A percentile compares a stretch with the other conserved stretches of the same genome.
Conservation (phyloP, 2,888 invertebrate genomes). For the Epinotia ramella region DNA sequence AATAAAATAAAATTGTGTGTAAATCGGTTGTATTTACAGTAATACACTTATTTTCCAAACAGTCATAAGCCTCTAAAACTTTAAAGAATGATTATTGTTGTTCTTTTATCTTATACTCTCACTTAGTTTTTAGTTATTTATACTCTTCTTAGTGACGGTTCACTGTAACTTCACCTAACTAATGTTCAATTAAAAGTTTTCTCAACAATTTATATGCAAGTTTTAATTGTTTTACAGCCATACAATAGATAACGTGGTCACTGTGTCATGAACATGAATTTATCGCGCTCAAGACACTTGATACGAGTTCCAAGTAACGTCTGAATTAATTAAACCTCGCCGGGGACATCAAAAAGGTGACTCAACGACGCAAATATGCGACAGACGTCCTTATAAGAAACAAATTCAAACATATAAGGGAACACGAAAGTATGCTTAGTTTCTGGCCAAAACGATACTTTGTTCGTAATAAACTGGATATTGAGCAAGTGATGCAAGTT, state of each 20-base stretch:
- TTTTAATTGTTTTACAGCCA: not conserved
- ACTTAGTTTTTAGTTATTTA: no score
- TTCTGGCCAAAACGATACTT: conserved; percentile 11
- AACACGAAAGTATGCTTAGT: conserved; percentile 27
- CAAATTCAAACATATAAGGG: conserved; percentile 24
- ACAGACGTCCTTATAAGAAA: conserved; percentile 50
- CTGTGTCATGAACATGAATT: conserved; percentile 4
- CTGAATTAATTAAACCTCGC: conserved; percentile 57
- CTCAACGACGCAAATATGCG: conserved; percentile 63
- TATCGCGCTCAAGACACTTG: conserved; percentile 14
- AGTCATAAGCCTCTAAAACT: no score
- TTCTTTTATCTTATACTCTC: no score
- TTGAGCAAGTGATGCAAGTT: conserved; percentile 32
- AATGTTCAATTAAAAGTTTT: not conserved
- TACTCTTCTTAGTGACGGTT: no score
- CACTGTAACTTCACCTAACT: not conserved
- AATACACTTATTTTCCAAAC: no score
- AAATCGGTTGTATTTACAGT: no score
- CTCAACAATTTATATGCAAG: not conserved
- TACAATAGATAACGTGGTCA: conserved; percentile 14
- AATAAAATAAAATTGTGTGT: no score
- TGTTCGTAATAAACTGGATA: conserved; percentile 29
- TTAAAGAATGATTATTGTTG: no score
- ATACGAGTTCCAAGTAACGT: conserved; percentile 44
- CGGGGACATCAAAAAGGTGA: conserved; percentile 61